Evolutionary conservation across 92 coral and sea anemone genomes (phyloP).

Genomic region (Siderastrea radians): DNA sequence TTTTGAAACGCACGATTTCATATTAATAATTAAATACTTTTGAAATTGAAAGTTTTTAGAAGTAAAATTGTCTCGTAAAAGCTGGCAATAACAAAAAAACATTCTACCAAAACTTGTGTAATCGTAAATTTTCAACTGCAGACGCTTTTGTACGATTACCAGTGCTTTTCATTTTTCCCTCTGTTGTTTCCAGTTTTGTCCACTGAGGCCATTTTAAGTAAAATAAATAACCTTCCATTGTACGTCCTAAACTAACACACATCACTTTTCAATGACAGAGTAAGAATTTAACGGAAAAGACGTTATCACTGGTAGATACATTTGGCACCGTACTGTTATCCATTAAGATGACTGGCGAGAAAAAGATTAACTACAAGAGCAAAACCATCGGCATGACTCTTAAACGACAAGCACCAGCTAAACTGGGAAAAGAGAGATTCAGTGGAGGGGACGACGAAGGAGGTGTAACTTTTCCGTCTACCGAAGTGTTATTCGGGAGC

Average conservation of each 20-base stretch:
- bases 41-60: too few species aligned
- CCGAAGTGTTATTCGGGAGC: constrained; percentile 64
- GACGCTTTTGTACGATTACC: too few species aligned
- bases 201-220: too few species aligned
- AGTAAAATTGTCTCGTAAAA: too few species aligned
- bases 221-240: too few species aligned
- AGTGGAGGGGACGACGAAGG: constrained; percentile 57
- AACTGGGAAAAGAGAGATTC: constrained; percentile 73
- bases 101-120: too few species aligned
- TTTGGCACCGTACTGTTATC: constrained; percentile 68
- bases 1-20: too few species aligned
- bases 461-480: constrained; percentile 74
- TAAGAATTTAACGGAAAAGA: constrained; percentile 65
- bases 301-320: constrained; percentile 66
- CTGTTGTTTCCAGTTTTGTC: not conserved
- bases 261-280: constrained; percentile 23
- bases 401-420: constrained; percentile 74
- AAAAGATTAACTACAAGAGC: constrained; percentile 67
- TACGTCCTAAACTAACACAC: not conserved
- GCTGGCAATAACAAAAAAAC: too few species aligned
- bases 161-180: too few species aligned
- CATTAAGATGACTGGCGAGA: constrained; percentile 68
- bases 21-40: too few species aligned
- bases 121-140: too few species aligned
- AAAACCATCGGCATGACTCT: constrained; percentile 62